Base-by-base conservation (phyloP, 1,140 invertebrate species). In the Drosophila sulfurigaster region DNA sequence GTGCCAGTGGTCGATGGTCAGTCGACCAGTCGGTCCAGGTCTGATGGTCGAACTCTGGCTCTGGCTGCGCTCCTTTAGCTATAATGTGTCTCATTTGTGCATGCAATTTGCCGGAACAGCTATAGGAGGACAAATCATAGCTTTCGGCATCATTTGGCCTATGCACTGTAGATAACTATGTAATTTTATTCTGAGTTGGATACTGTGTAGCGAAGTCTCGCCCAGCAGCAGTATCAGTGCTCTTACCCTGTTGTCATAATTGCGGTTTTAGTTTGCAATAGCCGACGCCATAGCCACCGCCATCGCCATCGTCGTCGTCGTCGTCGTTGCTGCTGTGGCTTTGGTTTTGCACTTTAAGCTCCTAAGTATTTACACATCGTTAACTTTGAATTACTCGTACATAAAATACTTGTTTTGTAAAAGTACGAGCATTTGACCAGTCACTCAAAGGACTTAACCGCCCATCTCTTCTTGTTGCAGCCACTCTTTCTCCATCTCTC, bases 311-410 rank as follows among this genome's bases (percentile, higher is more conserved):
- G 54, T 20, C 5, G 13, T 6, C 25, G 54, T 20, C 5, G 13
- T 32, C 30, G 32, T 8, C 30, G 41, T 28, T 65, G 56, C 56
- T 62, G 65, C 25, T 43, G 60, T 30, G 52, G 58, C 52, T 64
- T 71, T 51, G 60, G 45, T 65, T 75, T 62, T 83, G 70, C 69
- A 75, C 82, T 83, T 89, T 68, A 75, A 89, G 71, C 74, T 66
- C 60, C 64, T 75, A 89, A 88, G 81, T 85, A 88, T 89, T 88
- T 88, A 83, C 83, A 89, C 83, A 89, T 89, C 85, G 85, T 89
- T 89, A 89, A 79, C 68, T 89, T 72, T 79, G 81, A 89, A 89
- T 89, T 75, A 83, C 74, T 59, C 46, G 13, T 51, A 30, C 70
- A 59, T 65, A 41, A 66, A 76, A 72, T 73, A 16, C 62, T 56